These are phyloP conservation scores for Oceanites oceanicus DNA, from an alignment of 2,113 vertebrate genomes.

Conservation along the genomic window DNA sequence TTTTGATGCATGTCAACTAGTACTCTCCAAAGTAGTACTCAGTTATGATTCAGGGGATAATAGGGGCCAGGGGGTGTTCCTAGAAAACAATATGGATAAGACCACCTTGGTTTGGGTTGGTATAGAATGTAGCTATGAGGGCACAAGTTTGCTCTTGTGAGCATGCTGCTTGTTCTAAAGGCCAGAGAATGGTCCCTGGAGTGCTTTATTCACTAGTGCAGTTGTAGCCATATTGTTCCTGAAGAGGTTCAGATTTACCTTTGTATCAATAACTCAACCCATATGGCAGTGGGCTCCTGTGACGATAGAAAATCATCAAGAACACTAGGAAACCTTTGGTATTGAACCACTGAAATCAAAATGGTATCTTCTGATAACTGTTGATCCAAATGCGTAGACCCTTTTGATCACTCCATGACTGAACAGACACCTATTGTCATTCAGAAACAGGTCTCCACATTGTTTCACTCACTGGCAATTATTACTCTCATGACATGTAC, in stretches of 20 bases:
- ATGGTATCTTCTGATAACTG: background rate
- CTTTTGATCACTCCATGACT: background rate
- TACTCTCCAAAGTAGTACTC: background rate
- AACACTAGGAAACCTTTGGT: background rate
- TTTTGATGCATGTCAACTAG: background rate
- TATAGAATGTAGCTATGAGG: background rate
- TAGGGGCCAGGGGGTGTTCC: background rate
- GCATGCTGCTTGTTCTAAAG: background rate
- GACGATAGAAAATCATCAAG: background rate
- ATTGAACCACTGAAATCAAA: background rate
- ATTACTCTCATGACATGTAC: background rate
- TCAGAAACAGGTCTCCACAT: background rate
- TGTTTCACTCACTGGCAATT: background rate
- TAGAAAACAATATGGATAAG: background rate
- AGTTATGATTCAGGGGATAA: background rate
- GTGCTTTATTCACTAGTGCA: background rate
- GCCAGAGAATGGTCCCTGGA: background rate
- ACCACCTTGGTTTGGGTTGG: background rate
- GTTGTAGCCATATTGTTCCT: background rate
- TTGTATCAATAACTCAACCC: background rate
- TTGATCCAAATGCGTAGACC: background rate
- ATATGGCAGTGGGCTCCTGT: background rate
- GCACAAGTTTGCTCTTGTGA: background rate
- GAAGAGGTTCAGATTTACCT: background rate
- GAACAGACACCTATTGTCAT: background rate